Evolutionary conservation across 2,113 vertebrate genomes (phyloP).

Genomic region (Hydrochoerus hydrochaeris): DNA sequence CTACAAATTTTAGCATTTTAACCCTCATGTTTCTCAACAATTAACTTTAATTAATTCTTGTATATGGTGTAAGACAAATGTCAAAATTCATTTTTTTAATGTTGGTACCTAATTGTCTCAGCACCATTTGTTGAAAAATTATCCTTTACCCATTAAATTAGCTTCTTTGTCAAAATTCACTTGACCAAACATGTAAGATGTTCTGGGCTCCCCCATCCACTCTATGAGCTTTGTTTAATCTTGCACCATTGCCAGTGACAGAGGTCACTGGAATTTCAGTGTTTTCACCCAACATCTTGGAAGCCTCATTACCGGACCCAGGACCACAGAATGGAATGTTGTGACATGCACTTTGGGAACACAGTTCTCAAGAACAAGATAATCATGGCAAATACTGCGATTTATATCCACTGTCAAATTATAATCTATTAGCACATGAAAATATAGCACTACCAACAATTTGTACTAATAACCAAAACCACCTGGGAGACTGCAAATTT

Average conservation of each 20-base stretch:
- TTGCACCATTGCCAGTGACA: background rate
- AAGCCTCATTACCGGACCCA: background rate
- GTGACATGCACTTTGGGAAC: background rate
- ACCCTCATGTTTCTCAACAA: background rate
- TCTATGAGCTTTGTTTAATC: background rate
- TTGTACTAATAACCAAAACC: background rate
- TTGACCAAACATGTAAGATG: background rate
- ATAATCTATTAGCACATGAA: conserved; percentile 15
- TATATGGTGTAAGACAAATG: background rate
- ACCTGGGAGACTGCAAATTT: background rate
- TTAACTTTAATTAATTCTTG: background rate
- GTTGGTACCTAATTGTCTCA: background rate
- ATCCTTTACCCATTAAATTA: background rate
- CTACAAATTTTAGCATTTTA: background rate
- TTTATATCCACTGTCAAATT: background rate
- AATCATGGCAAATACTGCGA: background rate
- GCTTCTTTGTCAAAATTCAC: background rate
- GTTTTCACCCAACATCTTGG: background rate
- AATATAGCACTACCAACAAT: conserved; percentile 1
- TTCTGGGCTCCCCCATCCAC: background rate
- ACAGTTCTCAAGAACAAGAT: background rate
- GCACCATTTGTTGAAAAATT: background rate
- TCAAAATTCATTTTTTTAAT: conserved; percentile 28
- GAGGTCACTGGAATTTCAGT: background rate
- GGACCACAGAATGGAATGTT: background rate